Percentiles rank a stretch among this genome's conserved stretches.
These are phyloP conservation scores for Nibea coibor DNA, from an alignment of 2,113 vertebrate genomes.

Conservation along the genomic window DNA sequence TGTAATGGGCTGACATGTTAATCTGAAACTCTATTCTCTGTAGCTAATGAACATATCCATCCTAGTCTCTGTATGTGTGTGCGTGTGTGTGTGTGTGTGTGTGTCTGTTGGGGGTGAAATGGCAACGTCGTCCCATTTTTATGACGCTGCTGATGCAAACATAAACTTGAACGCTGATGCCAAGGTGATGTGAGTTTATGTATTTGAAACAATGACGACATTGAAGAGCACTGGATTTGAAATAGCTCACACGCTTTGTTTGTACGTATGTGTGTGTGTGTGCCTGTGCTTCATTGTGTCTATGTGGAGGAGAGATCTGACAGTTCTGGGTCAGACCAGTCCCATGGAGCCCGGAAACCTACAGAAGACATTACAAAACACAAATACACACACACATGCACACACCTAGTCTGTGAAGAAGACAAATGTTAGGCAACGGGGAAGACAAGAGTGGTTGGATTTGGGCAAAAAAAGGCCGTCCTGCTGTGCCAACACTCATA, in stretches of 20 bases:
- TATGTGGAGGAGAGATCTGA: slow-evolving; percentile 66
- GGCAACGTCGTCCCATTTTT: slow-evolving; percentile 29
- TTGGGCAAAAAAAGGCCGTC: slow-evolving; percentile 14
- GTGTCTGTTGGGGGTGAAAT: slow-evolving; percentile 25
- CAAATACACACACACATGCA: slow-evolving; percentile 27
- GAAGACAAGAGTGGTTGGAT: slow-evolving; percentile 24
- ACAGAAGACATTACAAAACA: slow-evolving; percentile 52
- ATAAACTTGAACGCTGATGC: slow-evolving; percentile 23
- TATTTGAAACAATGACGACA: slow-evolving; percentile 39
- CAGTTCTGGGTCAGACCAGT: slow-evolving; percentile 80
- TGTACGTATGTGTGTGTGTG: slow-evolving; percentile 24
- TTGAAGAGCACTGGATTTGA: slow-evolving; percentile 39
- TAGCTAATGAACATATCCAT: slow-evolving; percentile 80
- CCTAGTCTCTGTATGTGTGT: slow-evolving; percentile 30
- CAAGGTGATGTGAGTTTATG: slow-evolving; percentile 42
- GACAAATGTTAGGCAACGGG: slow-evolving; percentile 53
- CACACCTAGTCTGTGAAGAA: slow-evolving; percentile 53
- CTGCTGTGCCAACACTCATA: slow-evolving; percentile 51
- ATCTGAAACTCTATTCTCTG: slow-evolving; percentile 79
- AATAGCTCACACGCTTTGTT: slow-evolving; percentile 26
- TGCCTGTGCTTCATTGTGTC: slow-evolving; percentile 13
- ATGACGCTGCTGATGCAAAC: slow-evolving; percentile 32
- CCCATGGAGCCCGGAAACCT: slow-evolving; percentile 64
- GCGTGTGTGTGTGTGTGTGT: slow-evolving; percentile 34
- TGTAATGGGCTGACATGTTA: slow-evolving; percentile 80